Evolutionary conservation across 2,797 vertebrate species (phyloP).

Genomic region (Chiroxiphia lanceolata): DNA sequence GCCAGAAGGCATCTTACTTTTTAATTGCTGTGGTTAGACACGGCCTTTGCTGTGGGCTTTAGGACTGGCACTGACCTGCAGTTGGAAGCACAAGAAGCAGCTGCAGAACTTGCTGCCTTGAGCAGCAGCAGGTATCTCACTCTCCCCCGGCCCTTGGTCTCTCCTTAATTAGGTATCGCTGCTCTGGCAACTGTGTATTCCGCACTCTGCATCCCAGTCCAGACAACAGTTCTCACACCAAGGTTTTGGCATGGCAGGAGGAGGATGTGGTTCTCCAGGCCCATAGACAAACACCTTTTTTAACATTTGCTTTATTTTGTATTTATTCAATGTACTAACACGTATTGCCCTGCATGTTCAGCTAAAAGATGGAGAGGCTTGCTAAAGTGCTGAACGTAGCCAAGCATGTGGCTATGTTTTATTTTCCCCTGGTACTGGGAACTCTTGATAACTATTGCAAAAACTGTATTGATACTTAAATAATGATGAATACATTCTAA

Average conservation of each 20-base stretch:
- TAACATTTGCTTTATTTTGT: conserved; percentile 4
- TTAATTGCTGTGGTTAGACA: not conserved
- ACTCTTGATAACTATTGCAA: conserved; percentile 17
- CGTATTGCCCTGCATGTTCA: conserved; percentile 29
- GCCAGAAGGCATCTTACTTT: not conserved
- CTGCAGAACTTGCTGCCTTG: not conserved
- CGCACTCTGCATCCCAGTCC: not conserved
- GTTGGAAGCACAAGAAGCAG: not conserved
- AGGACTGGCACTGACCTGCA: not conserved
- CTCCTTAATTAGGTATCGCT: not conserved
- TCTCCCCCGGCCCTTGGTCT: not conserved
- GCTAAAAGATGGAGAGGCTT: conserved; percentile 49
- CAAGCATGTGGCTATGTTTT: conserved; percentile 49
- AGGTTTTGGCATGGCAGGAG: not conserved
- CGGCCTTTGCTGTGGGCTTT: not conserved
- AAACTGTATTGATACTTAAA: conserved; percentile 40
- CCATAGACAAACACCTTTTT: not conserved
- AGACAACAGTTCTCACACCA: not conserved
- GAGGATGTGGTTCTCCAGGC: not conserved
- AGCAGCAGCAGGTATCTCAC: not conserved
- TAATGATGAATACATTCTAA: conserved; percentile 53
- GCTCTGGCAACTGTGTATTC: not conserved
- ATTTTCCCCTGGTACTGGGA: conserved; percentile 10
- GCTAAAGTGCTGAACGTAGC: conserved; percentile 18
- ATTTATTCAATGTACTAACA: not conserved